Conservation (phyloP, 2,797 vertebrate genomes). For the Hemitrygon akajei region DNA sequence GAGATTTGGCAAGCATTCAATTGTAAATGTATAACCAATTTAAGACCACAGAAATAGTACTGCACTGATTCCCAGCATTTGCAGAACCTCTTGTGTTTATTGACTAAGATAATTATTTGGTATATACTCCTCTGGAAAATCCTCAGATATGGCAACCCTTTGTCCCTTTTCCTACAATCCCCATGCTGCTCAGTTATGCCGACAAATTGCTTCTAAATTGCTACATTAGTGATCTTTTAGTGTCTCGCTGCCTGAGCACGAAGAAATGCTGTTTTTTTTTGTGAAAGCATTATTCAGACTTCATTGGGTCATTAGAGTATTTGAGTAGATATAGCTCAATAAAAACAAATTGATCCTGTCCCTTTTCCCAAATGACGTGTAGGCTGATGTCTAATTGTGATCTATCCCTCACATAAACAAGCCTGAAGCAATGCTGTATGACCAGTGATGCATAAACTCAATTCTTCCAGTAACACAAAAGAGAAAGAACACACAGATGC, state of each 20-base stretch:
- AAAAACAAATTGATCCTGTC: slow-evolving; percentile 32
- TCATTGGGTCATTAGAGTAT: background rate
- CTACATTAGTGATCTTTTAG: background rate
- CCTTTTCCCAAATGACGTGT: background rate
- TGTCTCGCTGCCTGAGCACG: background rate
- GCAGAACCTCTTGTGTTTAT: no score
- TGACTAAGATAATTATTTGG: background rate
- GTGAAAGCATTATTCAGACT: background rate
- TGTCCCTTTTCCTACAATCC: background rate
- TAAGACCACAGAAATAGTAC: no score
- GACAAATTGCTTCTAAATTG: background rate
- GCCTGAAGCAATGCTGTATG: background rate
- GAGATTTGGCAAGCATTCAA: no score
- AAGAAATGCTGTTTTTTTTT: background rate
- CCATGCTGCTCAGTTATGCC: background rate
- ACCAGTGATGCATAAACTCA: background rate
- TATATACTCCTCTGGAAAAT: background rate
- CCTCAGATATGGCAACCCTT: background rate
- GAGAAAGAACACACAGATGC: no score
- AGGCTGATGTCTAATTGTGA: background rate
- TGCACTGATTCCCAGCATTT: no score
- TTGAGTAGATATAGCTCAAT: slow-evolving; percentile 5
- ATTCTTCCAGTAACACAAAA: background rate
- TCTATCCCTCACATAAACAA: background rate
- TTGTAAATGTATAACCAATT: no score